Conservation (phyloP, 2,888 invertebrate genomes). For the Leptinotarsa peninsularis region DNA sequence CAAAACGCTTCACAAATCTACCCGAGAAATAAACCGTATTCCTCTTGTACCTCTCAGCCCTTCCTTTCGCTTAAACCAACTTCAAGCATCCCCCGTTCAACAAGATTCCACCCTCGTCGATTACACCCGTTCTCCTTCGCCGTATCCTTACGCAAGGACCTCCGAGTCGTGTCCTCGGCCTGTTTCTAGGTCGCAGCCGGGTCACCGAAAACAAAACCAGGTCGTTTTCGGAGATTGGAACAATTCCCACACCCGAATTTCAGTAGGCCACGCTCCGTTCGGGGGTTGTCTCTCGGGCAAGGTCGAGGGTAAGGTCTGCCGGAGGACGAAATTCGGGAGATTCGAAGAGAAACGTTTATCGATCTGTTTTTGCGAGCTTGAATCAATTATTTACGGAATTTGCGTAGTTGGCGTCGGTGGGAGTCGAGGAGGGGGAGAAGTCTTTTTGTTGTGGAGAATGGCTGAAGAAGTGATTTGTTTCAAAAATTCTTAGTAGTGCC, state of each 20-base stretch:
- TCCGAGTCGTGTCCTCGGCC: background rate
- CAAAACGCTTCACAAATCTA: too few species aligned
- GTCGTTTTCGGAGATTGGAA: background rate
- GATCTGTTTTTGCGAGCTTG: background rate
- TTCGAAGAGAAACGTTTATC: background rate
- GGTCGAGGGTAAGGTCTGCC: conserved; percentile 6
- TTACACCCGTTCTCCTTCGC: background rate
- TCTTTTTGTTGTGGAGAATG: background rate
- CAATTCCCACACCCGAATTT: background rate
- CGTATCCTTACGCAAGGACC: conserved; percentile 1
- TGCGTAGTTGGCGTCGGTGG: background rate
- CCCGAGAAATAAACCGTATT: too few species aligned
- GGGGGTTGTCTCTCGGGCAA: background rate
- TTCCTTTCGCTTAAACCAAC: background rate
- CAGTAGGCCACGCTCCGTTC: conserved; percentile 2
- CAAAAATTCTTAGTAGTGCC: too few species aligned
- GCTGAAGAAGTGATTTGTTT: too few species aligned
- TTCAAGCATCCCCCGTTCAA: background rate
- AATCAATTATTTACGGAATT: background rate
- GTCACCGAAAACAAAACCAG: background rate
- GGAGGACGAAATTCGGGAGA: background rate
- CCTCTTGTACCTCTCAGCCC: too few species aligned
- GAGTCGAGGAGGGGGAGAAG: background rate
- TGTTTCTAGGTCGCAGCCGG: background rate
- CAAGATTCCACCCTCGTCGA: background rate